Conservation (phyloP, 92 coral and sea anemone species). For the Phenganax subtilis region DNA sequence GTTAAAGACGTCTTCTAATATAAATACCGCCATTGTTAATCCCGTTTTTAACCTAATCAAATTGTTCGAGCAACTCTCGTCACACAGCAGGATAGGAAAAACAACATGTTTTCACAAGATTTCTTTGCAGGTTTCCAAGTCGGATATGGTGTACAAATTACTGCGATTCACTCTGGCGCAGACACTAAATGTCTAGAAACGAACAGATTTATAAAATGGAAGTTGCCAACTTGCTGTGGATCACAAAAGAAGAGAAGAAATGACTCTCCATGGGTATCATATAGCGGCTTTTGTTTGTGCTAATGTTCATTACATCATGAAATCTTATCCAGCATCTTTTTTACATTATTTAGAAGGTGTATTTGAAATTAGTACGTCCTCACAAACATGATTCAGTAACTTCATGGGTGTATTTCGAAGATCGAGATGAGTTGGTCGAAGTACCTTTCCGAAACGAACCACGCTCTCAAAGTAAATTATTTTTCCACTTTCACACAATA, state of each 20-base stretch:
- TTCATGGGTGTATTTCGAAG: not conserved
- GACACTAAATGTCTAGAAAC: not conserved
- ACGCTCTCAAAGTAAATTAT: not conserved
- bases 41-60: too few relatives aligned
- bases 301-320: not conserved
- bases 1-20: too few relatives aligned
- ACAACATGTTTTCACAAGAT: not conserved
- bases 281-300: not conserved
- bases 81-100: not conserved
- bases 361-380: not conserved
- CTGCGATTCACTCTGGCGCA: not conserved
- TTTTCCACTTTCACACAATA: not conserved
- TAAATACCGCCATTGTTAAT: too few relatives aligned
- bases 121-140: not conserved
- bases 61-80: not conserved
- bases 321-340: not conserved
- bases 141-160: not conserved
- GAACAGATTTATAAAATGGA: constrained; percentile 4
- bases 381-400: too few relatives aligned
- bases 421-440: not conserved
- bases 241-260: not conserved
- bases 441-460: not conserved
- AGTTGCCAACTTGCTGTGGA: not conserved
- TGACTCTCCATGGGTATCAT: constrained; percentile 9
- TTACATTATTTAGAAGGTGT: not conserved